Evolutionary conservation across 2,888 invertebrate genomes (phyloP).

Genomic region (Hypsopygia costalis): DNA sequence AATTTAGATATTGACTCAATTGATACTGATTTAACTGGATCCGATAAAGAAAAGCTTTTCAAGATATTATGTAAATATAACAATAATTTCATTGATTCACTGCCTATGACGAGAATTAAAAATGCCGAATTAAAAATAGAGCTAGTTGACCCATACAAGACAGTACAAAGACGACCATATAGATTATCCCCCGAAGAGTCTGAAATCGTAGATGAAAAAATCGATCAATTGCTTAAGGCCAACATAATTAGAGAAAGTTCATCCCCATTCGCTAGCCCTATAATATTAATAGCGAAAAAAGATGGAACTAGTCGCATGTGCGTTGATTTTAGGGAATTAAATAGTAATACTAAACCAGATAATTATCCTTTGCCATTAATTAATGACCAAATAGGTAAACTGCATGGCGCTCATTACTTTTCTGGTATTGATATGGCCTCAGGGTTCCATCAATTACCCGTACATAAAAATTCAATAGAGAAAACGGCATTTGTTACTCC

Average conservation of each 20-base stretch:
- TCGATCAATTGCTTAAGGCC: slow-evolving; percentile 25
- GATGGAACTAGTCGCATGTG: slow-evolving; percentile 27
- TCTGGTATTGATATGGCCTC: slow-evolving; percentile 21
- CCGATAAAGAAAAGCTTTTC: background rate
- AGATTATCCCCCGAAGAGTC: background rate
- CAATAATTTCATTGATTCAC: background rate
- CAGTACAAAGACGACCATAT: background rate
- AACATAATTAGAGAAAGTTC: slow-evolving; percentile 30
- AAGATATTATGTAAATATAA: background rate
- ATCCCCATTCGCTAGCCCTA: slow-evolving; percentile 31
- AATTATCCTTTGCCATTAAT: slow-evolving; percentile 27
- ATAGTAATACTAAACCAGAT: slow-evolving; percentile 21
- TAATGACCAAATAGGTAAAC: slow-evolving; percentile 24
- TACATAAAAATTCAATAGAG: background rate
- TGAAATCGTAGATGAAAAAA: background rate
- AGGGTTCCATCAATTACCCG: background rate
- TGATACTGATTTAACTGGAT: too few relatives aligned
- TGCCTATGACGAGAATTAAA: background rate
- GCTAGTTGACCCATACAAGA: background rate
- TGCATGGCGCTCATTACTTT: slow-evolving; percentile 17
- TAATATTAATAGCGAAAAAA: slow-evolving; percentile 20
- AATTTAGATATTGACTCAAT: background rate
- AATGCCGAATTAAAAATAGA: background rate
- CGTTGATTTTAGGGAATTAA: slow-evolving; percentile 25
- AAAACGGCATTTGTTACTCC: slow-evolving; percentile 20